Evolutionary conservation across 1,140 invertebrate genomes (phyloP).

Genomic region (Plectus sambesii): DNA sequence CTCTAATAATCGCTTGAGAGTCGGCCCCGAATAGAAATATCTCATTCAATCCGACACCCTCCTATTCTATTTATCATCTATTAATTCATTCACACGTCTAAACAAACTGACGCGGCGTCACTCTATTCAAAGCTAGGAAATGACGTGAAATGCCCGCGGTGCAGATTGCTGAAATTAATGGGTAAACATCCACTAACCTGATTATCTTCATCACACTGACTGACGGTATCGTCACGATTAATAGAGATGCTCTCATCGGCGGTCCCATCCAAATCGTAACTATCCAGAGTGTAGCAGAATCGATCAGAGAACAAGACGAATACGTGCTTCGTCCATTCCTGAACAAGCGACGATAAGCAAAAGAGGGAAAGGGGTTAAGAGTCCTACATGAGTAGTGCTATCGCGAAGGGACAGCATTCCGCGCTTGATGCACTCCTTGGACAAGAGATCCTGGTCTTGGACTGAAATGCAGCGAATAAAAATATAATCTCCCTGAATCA

Average conservation of each 20-base stretch:
- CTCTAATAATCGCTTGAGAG: no score
- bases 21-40: no score
- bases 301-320: conserved; percentile 40
- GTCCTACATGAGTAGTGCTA: conserved; percentile 10
- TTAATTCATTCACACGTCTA: no score
- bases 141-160: no score
- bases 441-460: conserved; percentile 29
- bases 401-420: conserved; percentile 21
- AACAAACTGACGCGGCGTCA: no score
- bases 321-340: conserved; percentile 34
- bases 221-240: conserved; percentile 24
- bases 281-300: conserved; percentile 30
- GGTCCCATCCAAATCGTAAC: no score
- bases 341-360: conserved; percentile 3
- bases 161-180: no score
- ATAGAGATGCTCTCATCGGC: conserved; percentile 15
- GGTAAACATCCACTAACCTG: no score
- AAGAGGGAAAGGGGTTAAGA: conserved; percentile 7
- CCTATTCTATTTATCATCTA: no score
- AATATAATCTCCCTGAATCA: conserved; percentile 5
- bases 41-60: no score
- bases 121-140: no score
- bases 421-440: conserved; percentile 29
- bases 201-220: conserved; percentile 35
- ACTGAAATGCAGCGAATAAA: conserved; percentile 12